These are phyloP conservation scores for Acronicta aceris DNA, from an alignment of 2,888 invertebrate genomes.

Conservation along the genomic window DNA sequence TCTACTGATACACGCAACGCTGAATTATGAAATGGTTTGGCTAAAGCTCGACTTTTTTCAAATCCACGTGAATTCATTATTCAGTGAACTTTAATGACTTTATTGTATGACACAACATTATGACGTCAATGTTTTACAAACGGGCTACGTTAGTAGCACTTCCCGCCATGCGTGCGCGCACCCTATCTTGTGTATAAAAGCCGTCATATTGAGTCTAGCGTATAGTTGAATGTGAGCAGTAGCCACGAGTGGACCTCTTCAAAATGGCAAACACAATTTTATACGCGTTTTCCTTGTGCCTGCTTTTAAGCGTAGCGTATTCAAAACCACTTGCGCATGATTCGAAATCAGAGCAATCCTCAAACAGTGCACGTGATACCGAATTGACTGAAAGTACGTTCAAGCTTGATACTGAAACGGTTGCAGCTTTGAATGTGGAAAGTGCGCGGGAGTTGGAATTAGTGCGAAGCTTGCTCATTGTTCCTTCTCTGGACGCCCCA, in stretches of 20 bases:
- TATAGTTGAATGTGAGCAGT: constrained; percentile 9
- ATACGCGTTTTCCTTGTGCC: constrained; percentile 14
- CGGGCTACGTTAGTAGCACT: neutral
- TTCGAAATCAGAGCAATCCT: neutral
- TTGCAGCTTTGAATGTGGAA: neutral
- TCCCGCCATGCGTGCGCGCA: constrained; percentile 2
- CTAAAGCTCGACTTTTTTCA: too few species aligned
- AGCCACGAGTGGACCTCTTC: constrained; percentile 5
- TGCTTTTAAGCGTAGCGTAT: constrained; percentile 14
- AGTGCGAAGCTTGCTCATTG: neutral
- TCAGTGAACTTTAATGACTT: neutral
- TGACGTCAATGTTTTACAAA: constrained; percentile 21
- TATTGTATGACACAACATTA: constrained; percentile 10
- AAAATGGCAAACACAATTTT: constrained; percentile 27
- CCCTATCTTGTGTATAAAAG: constrained; percentile 6
- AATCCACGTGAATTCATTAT: neutral
- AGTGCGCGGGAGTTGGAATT: neutral
- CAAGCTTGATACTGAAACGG: neutral
- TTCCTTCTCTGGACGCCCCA: neutral
- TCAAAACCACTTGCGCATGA: constrained; percentile 18
- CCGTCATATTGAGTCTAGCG: neutral
- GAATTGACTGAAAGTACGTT: neutral
- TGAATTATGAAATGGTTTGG: neutral
- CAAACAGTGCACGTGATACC: neutral
- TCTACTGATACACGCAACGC: too few species aligned